These are phyloP conservation scores for Drosophila kurseongensis DNA, from an alignment of 1,140 invertebrate species.

Conservation along the genomic window DNA sequence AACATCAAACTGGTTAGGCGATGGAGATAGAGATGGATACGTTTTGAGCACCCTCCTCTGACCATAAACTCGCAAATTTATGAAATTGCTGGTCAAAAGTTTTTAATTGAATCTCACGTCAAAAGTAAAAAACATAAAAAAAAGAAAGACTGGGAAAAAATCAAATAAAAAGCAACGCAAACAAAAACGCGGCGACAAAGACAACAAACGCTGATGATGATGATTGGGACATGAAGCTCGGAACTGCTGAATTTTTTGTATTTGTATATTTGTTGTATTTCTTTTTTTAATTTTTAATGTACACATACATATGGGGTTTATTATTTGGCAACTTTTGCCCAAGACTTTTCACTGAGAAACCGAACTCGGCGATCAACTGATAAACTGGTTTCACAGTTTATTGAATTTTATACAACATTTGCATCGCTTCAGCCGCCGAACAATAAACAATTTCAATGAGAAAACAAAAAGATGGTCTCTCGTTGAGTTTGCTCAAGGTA, in stretches of 20 bases:
- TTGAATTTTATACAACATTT: constrained; percentile 75
- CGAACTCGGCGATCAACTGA: constrained; percentile 33
- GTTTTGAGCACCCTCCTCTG: constrained; percentile 1
- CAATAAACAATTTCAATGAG: constrained; percentile 72
- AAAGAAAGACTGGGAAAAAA: constrained; percentile 29
- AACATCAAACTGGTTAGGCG: constrained; percentile 74
- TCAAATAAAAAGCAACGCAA: constrained; percentile 44
- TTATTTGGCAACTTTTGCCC: constrained; percentile 59
- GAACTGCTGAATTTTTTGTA: constrained; percentile 22
- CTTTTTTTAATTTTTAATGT: constrained; percentile 14
- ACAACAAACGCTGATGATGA: constrained; percentile 45
- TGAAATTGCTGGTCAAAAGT: constrained; percentile 69
- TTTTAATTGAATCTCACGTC: constrained; percentile 70
- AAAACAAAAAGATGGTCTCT: constrained; percentile 55
- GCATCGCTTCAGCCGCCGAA: constrained; percentile 49
- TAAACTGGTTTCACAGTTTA: constrained; percentile 76
- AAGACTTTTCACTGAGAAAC: constrained; percentile 56
- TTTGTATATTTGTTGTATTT: constrained; percentile 7
- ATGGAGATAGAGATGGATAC: constrained; percentile 4
- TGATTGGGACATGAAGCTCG: constrained; percentile 51
- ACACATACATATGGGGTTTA: constrained; percentile 10
- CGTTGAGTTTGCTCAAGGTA: constrained; percentile 61
- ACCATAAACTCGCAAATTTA: constrained; percentile 38
- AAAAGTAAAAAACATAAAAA: constrained; percentile 31
- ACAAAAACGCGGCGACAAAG: constrained; percentile 56